Evolutionary conservation across 2,113 vertebrate genomes (phyloP).

Genomic region (Crotalus helleri): DNA sequence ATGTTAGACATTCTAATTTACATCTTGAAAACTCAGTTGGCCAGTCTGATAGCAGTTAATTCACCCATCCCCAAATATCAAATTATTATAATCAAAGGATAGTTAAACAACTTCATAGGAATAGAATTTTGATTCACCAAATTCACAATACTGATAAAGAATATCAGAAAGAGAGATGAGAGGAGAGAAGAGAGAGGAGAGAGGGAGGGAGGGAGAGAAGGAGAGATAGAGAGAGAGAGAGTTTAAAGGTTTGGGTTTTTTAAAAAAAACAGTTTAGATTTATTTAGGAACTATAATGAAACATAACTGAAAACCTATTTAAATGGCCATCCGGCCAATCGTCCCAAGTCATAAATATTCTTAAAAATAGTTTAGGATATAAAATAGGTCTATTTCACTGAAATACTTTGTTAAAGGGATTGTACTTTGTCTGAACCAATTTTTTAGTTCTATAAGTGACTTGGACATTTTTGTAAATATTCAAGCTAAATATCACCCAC

Average conservation of each 20-base stretch:
- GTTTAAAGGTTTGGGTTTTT: not conserved
- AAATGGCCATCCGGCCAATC: not conserved
- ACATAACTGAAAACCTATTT: not conserved
- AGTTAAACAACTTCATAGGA: not conserved
- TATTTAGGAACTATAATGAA: not conserved
- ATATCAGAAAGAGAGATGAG: not conserved
- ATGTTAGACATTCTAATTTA: not conserved
- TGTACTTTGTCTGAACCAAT: not conserved
- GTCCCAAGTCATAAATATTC: not conserved
- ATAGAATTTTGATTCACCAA: not conserved
- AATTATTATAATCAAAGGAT: not conserved
- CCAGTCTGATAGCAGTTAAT: not conserved
- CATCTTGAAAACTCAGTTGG: not conserved
- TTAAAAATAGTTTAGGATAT: not conserved
- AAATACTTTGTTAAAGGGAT: not conserved
- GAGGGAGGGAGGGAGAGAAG: no score
- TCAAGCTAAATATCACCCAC: not conserved
- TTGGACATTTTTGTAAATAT: not conserved
- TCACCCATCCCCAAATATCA: not conserved
- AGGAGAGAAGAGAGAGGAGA: not conserved
- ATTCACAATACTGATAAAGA: not conserved
- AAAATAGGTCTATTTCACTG: not conserved
- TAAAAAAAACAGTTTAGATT: not conserved
- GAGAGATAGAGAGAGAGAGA: not conserved
- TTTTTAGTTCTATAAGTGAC: not conserved